phyloP scores from a whole-genome alignment of 2,797 vertebrate genomes.

The Glyptemys insculpta region DNA sequence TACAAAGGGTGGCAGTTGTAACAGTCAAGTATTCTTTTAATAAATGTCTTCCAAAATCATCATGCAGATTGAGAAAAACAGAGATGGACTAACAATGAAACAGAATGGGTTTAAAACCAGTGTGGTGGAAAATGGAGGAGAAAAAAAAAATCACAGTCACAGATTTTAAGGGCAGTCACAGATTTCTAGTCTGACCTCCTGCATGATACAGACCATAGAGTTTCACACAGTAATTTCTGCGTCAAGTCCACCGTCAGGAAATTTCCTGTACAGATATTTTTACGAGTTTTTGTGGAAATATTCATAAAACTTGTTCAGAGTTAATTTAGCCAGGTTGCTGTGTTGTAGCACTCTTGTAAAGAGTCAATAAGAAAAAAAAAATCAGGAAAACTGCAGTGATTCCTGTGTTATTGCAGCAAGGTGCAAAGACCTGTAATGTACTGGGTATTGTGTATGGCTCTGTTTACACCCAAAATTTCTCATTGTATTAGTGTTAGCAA shows the following conservation, averaged over 20 bases:
- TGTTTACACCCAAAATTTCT: neutral
- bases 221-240: neutral
- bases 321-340: neutral
- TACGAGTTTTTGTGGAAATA: neutral
- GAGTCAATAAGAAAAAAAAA: neutral
- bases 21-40: conserved; percentile 48
- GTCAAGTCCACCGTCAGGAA: neutral
- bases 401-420: neutral
- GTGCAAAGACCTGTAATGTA: conserved; percentile 18
- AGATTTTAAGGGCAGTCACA: neutral
- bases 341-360: neutral
- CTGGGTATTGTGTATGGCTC: neutral
- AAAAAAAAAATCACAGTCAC: neutral
- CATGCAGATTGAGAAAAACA: conserved; percentile 54
- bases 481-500: neutral
- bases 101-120: conserved; percentile 3
- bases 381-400: neutral
- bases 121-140: conserved; percentile 7
- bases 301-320: neutral
- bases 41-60: conserved; percentile 53
- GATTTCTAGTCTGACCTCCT: neutral
- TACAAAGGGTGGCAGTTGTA: conserved; percentile 52
- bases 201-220: neutral
- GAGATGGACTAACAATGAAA: conserved; percentile 61
- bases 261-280: neutral